Conservation (phyloP, 1,140 invertebrate genomes). For the Leptonema lineaticorne region DNA sequence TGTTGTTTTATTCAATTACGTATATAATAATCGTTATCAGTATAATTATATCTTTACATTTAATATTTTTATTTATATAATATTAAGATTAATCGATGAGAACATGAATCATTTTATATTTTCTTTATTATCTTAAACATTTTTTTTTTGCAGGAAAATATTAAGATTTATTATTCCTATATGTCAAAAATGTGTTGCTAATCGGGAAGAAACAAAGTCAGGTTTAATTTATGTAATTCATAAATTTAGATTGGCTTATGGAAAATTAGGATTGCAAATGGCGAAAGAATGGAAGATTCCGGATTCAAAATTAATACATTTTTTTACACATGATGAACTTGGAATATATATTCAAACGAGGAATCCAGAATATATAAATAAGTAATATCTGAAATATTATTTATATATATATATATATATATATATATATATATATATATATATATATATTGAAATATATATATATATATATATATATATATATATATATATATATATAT, state of each 20-base stretch:
- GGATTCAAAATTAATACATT: slow-evolving; percentile 66
- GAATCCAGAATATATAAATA: slow-evolving; percentile 62
- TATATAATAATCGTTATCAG: background rate
- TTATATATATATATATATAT: background rate
- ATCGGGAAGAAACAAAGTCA: slow-evolving; percentile 70
- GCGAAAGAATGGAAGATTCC: slow-evolving; percentile 65
- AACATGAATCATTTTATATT: background rate
- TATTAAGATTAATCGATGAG: background rate
- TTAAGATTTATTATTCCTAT: slow-evolving; percentile 40
- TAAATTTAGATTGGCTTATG: slow-evolving; percentile 62
- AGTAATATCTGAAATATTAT: slow-evolving; percentile 51
- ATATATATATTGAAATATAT: background rate
- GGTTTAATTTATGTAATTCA: slow-evolving; percentile 61
- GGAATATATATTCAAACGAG: slow-evolving; percentile 57
- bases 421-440: background rate
- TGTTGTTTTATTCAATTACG: slow-evolving; percentile 40
- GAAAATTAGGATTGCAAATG: slow-evolving; percentile 60
- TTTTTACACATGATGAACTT: slow-evolving; percentile 69
- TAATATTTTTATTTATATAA: slow-evolving; percentile 4
- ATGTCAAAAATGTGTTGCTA: slow-evolving; percentile 61
- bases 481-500: background rate
- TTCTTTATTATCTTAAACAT: no score
- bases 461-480: background rate
- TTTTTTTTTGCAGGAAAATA: slow-evolving; percentile 19
- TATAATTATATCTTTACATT: background rate